Evolutionary conservation across 92 coral and sea anemone species (phyloP), one percentile per base, ranked within the genome.

Genomic region (Parazoanthus darwini): DNA sequence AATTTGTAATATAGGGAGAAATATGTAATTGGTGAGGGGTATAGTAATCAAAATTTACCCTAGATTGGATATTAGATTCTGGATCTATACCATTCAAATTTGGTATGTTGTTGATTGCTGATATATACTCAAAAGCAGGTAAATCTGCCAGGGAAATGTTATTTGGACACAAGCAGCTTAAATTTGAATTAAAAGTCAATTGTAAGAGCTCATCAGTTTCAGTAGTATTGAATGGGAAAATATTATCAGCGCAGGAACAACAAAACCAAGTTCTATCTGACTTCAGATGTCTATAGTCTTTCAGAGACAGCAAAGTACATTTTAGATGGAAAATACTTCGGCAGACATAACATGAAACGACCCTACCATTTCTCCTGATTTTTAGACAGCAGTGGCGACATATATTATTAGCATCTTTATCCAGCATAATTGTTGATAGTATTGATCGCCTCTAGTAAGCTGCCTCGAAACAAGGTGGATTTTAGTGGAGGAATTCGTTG

Each of bases 11-110:
- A 51, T 86, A 72, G n/a, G 74, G 6, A 26, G 85, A 77, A 29
- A 8, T 50, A 86, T 86, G 89, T 46, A 86, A 86, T 38, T 86
- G n/a, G 51, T 86, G 89, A 16, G 59, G 42, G n/a, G 82, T 77
- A 77, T 77, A 86, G 51, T 77, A 75, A 56, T 58, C 42, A 86
- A 86, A 86, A 25, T 86, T 86, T 26, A 78, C 76, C 79, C 79
- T 81, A 44, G 67, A 63, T 66, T 81, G 74, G 29, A 77, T 29
- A 35, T 77, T 77, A 33, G 44, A 23, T 76, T 86, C 89, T 26
- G 89, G 75, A 77, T 86, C 89, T 35, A 86, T 54, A 26, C 75
- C 75, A 78, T 38, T 46, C 67, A 86, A 73, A 77, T 54, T 54
- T 35, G 85, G 89, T 26, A 58, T 50, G n/a, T 86, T 86, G 84